phyloP scores from a whole-genome alignment of 2,888 invertebrate species.

The Deroplatys truncata region DNA sequence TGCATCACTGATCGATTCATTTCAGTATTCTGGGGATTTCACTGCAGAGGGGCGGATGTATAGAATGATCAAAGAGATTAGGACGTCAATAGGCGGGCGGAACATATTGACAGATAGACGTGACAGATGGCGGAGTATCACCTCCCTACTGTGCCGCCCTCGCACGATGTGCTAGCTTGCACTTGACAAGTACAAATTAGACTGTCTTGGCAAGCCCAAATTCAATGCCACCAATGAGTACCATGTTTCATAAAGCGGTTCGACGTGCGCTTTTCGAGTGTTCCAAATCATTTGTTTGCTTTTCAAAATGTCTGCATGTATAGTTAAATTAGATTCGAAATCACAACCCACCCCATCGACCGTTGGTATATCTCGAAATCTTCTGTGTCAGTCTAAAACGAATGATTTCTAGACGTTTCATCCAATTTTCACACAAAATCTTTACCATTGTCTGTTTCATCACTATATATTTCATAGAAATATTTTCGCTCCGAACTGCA shows the following conservation, averaged over 20 bases:
- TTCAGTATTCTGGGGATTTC: not conserved
- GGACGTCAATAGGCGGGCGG: not conserved
- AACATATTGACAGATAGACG: not conserved
- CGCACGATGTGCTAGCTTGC: not conserved
- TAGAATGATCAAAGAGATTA: not conserved
- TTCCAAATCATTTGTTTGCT: not conserved
- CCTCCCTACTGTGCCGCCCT: not conserved
- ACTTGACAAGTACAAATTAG: not conserved
- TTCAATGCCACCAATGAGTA: not conserved
- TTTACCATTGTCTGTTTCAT: too few relatives aligned
- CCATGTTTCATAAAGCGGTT: not conserved
- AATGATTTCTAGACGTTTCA: too few relatives aligned
- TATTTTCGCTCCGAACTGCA: too few relatives aligned
- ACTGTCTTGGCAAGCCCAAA: not conserved
- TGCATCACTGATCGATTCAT: not conserved
- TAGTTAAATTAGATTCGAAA: not conserved
- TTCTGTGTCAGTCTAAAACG: too few relatives aligned
- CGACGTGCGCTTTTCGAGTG: not conserved
- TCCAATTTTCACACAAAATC: too few relatives aligned
- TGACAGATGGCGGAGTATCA: not conserved
- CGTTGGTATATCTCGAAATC: too few relatives aligned
- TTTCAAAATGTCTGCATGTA: not conserved
- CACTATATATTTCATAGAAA: too few relatives aligned
- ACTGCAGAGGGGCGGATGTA: not conserved
- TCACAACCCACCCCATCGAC: not conserved